Conservation (phyloP, 1,140 invertebrate genomes). For the Oncopodura yosiiana region DNA sequence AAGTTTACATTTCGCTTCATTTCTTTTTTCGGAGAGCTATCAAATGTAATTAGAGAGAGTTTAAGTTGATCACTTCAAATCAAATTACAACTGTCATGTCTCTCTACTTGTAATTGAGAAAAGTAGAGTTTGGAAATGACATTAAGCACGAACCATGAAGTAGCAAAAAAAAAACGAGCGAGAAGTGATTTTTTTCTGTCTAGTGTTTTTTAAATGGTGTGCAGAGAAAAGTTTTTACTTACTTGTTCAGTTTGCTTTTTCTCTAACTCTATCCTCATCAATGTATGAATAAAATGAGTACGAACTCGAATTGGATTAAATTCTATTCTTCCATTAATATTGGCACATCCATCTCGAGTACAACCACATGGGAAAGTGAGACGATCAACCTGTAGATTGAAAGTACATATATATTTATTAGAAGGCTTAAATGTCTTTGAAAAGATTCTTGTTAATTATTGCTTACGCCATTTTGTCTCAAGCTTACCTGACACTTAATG, state of each 20-base stretch:
- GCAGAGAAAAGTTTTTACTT: no score
- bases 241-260: constrained; percentile 53
- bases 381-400: constrained; percentile 63
- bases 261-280: constrained; percentile 88
- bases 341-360: constrained; percentile 84
- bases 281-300: constrained; percentile 94
- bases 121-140: no score
- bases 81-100: no score
- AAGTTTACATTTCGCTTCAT: no score
- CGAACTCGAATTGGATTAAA: constrained; percentile 91
- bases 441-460: background rate
- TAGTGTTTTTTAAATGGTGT: no score
- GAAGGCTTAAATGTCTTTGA: background rate
- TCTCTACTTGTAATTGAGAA: no score
- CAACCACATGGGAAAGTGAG: constrained; percentile 95
- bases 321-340: constrained; percentile 83
- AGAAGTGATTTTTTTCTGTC: no score
- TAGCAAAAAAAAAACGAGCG: no score
- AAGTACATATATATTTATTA: constrained; percentile 2
- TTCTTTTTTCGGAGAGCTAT: no score
- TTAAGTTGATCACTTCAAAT: no score
- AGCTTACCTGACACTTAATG: constrained; percentile 79
- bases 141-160: no score
- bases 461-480: constrained; percentile 2
- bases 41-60: no score